Conservation (phyloP, 2,888 invertebrate species). For the Terebella lapidaria region DNA sequence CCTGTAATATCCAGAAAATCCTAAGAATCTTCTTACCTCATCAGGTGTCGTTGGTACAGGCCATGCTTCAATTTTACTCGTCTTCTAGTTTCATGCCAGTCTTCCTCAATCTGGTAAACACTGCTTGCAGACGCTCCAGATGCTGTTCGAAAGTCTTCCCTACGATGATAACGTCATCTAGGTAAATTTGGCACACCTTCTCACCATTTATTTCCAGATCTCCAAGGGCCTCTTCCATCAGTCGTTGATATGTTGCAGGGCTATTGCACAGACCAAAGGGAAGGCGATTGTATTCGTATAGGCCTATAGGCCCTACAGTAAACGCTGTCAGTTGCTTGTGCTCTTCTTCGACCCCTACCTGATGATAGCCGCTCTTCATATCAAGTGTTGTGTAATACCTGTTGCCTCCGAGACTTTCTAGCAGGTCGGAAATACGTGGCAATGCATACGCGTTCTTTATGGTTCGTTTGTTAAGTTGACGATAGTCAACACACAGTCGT, state of each 20-base stretch:
- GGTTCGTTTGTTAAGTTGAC: not conserved
- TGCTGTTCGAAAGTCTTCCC: not conserved
- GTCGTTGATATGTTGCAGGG: not conserved
- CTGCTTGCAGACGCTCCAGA: not conserved
- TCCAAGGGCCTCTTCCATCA: not conserved
- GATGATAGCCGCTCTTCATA: not conserved
- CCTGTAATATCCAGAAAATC: not conserved
- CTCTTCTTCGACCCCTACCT: not conserved
- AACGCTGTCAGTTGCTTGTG: not conserved
- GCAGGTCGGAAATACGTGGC: not conserved
- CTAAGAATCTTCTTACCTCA: not conserved
- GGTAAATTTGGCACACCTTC: not conserved
- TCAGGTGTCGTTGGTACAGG: not conserved
- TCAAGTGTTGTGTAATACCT: not conserved
- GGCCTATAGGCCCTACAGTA: not conserved
- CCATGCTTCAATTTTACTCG: not conserved
- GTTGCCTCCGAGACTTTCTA: not conserved
- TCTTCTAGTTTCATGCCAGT: not conserved
- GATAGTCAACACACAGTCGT: not conserved
- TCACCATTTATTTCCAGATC: not conserved
- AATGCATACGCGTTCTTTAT: not conserved
- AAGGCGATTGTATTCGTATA: not conserved
- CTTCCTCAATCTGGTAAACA: not conserved
- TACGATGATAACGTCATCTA: not conserved
- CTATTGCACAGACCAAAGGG: constrained; percentile 1